Percentiles rank a stretch among this genome's conserved stretches.
These are phyloP conservation scores for Pangasius krempfi DNA, from an alignment of 2,797 vertebrate genomes.

Conservation along the genomic window DNA sequence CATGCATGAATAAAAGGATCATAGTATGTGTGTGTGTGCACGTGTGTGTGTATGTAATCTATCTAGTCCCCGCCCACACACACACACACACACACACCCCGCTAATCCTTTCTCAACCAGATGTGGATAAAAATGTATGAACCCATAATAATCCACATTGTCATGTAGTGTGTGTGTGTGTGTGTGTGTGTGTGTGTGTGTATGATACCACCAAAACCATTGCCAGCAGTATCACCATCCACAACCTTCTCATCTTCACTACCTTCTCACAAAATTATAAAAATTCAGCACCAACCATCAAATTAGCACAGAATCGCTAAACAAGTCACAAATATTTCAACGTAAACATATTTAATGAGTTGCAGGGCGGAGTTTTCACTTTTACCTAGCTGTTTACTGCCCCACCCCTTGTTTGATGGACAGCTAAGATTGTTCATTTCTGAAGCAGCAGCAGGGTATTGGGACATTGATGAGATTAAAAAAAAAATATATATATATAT, in stretches of 20 bases:
- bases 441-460: not conserved
- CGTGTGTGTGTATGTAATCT: slow-evolving; percentile 17
- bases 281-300: not conserved
- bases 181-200: not conserved
- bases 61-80: slow-evolving; percentile 1
- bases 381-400: not conserved
- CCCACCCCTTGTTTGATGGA: not conserved
- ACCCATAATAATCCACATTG: not conserved
- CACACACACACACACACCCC: not conserved
- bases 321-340: not conserved
- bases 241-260: too few relatives aligned
- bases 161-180: not conserved
- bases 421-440: not conserved
- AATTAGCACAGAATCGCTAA: not conserved
- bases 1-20: not conserved
- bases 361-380: not conserved
- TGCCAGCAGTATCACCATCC: not conserved
- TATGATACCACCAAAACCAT: not conserved
- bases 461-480: not conserved
- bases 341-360: not conserved
- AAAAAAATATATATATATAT: too few relatives aligned
- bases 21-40: not conserved
- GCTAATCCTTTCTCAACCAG: not conserved
- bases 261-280: too few relatives aligned
- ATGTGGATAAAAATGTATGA: not conserved